phyloP scores from a whole-genome alignment of 2,113 vertebrate species.

The Charadrius vociferus region DNA sequence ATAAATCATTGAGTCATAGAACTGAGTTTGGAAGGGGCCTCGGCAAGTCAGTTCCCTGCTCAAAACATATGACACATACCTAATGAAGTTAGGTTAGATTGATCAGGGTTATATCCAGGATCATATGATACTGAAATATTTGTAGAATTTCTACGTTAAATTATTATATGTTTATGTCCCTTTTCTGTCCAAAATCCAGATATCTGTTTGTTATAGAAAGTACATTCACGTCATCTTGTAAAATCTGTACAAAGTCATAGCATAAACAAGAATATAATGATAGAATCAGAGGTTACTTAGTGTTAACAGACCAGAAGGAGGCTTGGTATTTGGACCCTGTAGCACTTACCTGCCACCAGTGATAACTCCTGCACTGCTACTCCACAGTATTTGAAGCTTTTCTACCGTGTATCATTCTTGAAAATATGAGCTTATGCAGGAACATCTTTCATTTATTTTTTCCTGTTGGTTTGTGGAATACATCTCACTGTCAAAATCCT shows the following conservation, averaged over 20 bases:
- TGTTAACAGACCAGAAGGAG: neutral
- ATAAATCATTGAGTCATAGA: neutral
- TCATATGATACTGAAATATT: neutral
- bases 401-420: neutral
- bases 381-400: neutral
- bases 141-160: neutral
- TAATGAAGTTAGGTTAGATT: neutral
- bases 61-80: no score
- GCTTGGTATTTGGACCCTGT: neutral
- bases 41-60: neutral
- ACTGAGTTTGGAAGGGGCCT: neutral
- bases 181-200: neutral
- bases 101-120: neutral
- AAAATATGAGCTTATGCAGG: neutral
- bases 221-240: neutral
- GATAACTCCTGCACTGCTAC: neutral
- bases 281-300: neutral
- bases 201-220: neutral
- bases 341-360: neutral
- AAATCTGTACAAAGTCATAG: neutral
- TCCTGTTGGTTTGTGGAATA: neutral
- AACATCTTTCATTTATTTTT: neutral
- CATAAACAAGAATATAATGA: neutral
- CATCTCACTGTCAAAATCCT: neutral
- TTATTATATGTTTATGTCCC: neutral